phyloP scores from a whole-genome alignment of 2,888 invertebrate species.

The Chrysina gloriosa region DNA sequence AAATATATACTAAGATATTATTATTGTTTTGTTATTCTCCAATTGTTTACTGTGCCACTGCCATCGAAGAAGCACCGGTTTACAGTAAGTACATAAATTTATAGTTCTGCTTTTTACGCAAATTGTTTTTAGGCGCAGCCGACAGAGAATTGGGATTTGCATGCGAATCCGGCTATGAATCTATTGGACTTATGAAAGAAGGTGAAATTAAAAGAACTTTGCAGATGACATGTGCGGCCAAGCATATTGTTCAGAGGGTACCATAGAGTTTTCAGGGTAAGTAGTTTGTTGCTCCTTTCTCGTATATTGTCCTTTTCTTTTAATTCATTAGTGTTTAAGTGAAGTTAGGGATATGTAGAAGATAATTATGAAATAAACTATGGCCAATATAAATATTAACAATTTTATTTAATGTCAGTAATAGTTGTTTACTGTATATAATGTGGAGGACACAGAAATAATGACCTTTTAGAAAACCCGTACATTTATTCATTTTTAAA shows the following conservation, averaged over 20 bases:
- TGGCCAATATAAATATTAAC: no score
- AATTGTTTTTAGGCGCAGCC: conserved; percentile 18
- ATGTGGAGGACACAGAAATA: no score
- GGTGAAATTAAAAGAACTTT: conserved; percentile 21
- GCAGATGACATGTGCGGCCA: conserved; percentile 9
- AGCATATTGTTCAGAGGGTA: conserved; percentile 3
- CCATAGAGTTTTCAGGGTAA: conserved; percentile 6
- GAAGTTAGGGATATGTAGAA: no score
- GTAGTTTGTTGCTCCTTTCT: no score
- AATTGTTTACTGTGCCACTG: background rate
- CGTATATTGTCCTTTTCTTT: no score
- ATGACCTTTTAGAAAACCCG: no score
- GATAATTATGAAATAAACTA: no score
- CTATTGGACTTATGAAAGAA: conserved; percentile 24
- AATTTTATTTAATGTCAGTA: no score
- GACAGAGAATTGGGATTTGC: conserved; percentile 20
- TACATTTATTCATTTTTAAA: no score
- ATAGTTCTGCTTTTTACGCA: background rate
- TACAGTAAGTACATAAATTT: conserved; percentile 13
- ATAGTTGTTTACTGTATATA: no score
- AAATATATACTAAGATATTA: conserved; percentile 1
- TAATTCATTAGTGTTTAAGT: no score
- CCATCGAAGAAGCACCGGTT: conserved; percentile 19
- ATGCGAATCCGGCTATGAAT: conserved; percentile 17
- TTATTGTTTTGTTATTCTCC: conserved; percentile 4